Conservation (phyloP, 2,888 invertebrate genomes). For the Sussaba pulchella region DNA sequence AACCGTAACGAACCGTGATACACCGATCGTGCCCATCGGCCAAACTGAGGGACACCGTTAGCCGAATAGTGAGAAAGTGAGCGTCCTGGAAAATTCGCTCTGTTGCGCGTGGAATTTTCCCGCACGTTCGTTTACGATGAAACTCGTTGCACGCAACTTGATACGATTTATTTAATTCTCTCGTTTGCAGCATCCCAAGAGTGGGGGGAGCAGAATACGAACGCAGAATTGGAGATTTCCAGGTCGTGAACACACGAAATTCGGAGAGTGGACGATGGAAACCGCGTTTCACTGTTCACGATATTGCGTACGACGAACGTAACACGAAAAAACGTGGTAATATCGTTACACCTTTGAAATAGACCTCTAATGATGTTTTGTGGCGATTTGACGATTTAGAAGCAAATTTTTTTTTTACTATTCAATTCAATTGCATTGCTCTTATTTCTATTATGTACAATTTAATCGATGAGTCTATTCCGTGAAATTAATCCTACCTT, state of each 20-base stretch:
- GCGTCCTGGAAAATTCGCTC: conserved; percentile 47
- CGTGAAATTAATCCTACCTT: too few relatives aligned
- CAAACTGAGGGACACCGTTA: conserved; percentile 42
- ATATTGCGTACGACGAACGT: not conserved
- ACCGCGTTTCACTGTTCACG: not conserved
- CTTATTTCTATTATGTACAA: too few relatives aligned
- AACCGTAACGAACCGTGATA: conserved; percentile 56
- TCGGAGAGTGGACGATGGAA: not conserved
- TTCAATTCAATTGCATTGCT: too few relatives aligned
- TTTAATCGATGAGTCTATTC: too few relatives aligned
- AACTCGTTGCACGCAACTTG: conserved; percentile 30
- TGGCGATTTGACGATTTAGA: too few relatives aligned
- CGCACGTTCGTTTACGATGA: conserved; percentile 35
- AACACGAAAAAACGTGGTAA: not conserved
- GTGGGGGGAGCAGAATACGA: too few relatives aligned
- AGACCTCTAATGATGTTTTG: too few relatives aligned
- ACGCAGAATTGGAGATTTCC: not conserved
- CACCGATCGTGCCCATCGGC: conserved; percentile 32
- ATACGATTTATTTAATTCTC: conserved; percentile 55
- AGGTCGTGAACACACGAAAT: not conserved
- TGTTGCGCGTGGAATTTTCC: conserved; percentile 26
- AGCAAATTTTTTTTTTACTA: too few relatives aligned
- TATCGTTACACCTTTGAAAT: too few relatives aligned
- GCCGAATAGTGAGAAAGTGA: conserved; percentile 43
- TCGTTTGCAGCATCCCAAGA: conserved; percentile 10